These are phyloP conservation scores for Enoplosus armatus DNA, from an alignment of 2,797 vertebrate genomes.

Conservation along the genomic window DNA sequence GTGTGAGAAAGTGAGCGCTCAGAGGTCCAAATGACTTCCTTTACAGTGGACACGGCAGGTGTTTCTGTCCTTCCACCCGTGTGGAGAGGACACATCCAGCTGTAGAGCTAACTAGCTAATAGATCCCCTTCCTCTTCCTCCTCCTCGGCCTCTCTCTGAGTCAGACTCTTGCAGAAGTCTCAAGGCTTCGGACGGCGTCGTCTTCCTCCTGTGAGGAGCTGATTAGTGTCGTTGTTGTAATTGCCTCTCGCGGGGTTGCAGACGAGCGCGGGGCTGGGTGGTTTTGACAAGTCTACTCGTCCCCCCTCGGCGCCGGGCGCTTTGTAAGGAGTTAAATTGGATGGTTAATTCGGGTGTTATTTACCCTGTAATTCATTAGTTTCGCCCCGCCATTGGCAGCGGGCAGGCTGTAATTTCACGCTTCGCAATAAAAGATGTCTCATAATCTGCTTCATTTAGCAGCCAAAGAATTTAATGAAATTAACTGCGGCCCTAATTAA, in stretches of 20 bases:
- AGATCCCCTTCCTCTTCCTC: too few species aligned
- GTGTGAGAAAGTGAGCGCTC: too few species aligned
- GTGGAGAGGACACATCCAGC: too few species aligned
- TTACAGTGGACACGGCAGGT: too few species aligned
- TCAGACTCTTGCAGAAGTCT: conserved; percentile 2
- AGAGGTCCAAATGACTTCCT: too few species aligned
- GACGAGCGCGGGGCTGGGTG: conserved; percentile 71
- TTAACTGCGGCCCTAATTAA: conserved; percentile 99
- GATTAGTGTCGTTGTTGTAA: conserved; percentile 74
- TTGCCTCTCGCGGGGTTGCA: conserved; percentile 72
- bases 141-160: neutral
- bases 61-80: too few species aligned
- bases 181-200: neutral
- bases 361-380: conserved; percentile 99
- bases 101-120: too few species aligned
- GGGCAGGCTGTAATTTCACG: conserved; percentile 99
- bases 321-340: conserved; percentile 94
- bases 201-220: conserved; percentile 36
- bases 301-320: conserved; percentile 78
- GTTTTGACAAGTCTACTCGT: conserved; percentile 75
- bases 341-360: conserved; percentile 98
- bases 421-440: conserved; percentile 99
- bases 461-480: conserved; percentile 99
- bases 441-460: conserved; percentile 99
- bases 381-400: conserved; percentile 94